Evolutionary conservation across 2,113 vertebrate genomes (phyloP).

Genomic region (Murina feae): DNA sequence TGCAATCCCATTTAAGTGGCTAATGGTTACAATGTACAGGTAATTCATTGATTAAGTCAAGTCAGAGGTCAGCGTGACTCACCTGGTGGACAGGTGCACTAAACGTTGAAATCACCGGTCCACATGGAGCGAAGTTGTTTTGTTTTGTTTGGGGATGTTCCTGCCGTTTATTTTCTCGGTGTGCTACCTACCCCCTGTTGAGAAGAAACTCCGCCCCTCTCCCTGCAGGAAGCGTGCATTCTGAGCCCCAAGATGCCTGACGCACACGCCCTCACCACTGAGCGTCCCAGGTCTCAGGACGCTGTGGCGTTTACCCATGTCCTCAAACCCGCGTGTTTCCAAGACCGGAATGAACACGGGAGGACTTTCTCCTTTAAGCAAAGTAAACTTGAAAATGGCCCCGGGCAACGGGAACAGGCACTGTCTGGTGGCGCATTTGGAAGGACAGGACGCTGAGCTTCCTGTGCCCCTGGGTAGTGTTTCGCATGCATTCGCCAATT

Average conservation of each 20-base stretch:
- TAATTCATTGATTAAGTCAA: not conserved
- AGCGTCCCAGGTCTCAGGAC: not conserved
- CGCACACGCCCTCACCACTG: not conserved
- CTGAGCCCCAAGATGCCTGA: not conserved
- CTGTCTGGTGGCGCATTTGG: not conserved
- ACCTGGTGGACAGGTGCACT: too few species aligned
- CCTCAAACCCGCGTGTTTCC: not conserved
- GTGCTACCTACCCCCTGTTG: accelerated
- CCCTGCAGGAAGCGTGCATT: not conserved
- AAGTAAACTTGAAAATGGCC: not conserved
- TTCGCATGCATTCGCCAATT: conserved; percentile 38
- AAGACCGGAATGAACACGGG: not conserved
- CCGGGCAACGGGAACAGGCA: not conserved
- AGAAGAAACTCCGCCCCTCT: not conserved
- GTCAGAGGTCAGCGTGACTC: not conserved
- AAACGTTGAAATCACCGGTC: not conserved
- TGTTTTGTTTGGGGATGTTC: not conserved
- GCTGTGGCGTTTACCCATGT: not conserved
- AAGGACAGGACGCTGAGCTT: not conserved
- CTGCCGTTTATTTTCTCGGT: not conserved
- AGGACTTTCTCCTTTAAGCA: not conserved
- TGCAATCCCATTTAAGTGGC: not conserved
- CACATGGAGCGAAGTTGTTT: not conserved
- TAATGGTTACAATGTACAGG: not conserved
- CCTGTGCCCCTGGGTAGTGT: not conserved